Evolutionary conservation across 2,888 invertebrate genomes (phyloP).

Genomic region (Dascillus cervinus): DNA sequence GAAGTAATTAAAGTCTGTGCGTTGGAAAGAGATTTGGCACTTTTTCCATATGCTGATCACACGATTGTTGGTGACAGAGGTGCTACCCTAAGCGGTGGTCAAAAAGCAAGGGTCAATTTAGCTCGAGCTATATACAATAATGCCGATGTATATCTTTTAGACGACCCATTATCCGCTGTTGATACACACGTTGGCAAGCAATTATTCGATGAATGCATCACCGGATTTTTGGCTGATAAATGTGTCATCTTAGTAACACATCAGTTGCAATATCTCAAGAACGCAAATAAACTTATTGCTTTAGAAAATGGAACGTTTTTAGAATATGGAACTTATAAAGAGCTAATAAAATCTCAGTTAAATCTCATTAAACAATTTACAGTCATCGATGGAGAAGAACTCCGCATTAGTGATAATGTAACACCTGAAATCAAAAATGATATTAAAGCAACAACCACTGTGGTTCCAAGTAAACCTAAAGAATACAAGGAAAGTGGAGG

Average conservation of each 20-base stretch:
- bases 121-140: slow-evolving; percentile 76
- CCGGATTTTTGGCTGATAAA: slow-evolving; percentile 52
- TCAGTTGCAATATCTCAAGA: slow-evolving; percentile 56
- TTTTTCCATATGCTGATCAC: slow-evolving; percentile 62
- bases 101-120: slow-evolving; percentile 76
- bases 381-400: too few relatives aligned
- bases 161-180: slow-evolving; percentile 83
- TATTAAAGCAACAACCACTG: too few relatives aligned
- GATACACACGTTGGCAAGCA: slow-evolving; percentile 80
- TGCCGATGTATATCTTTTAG: slow-evolving; percentile 74
- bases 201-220: slow-evolving; percentile 71
- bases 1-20: slow-evolving; percentile 55
- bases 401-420: too few relatives aligned
- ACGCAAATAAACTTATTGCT: slow-evolving; percentile 46
- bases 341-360: slow-evolving; percentile 58
- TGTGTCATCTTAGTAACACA: slow-evolving; percentile 67
- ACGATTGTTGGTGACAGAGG: slow-evolving; percentile 69
- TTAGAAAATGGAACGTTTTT: slow-evolving; percentile 48
- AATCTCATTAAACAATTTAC: slow-evolving; percentile 55
- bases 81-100: slow-evolving; percentile 65
- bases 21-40: slow-evolving; percentile 56
- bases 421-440: too few relatives aligned
- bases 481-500: slow-evolving; percentile 57
- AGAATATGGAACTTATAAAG: slow-evolving; percentile 58
- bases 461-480: too few relatives aligned